Percentiles rank a stretch among this genome's conserved stretches.
These are phyloP conservation scores for Gymnoscelis rufifasciata DNA, from an alignment of 2,888 invertebrate genomes.

Conservation along the genomic window DNA sequence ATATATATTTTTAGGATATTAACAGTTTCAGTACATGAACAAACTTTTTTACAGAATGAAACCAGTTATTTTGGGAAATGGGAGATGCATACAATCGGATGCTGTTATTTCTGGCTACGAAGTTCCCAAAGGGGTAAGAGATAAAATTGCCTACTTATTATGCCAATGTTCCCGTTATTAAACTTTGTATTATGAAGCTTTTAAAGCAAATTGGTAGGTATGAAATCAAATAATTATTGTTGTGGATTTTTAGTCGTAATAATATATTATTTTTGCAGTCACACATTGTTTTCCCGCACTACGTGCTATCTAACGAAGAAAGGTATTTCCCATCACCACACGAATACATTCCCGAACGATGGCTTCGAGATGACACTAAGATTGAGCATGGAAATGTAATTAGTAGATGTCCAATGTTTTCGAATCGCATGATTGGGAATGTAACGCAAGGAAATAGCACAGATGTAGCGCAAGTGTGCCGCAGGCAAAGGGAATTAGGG, in stretches of 20 bases:
- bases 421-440: no score
- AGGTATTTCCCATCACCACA: conserved; percentile 85
- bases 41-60: conserved; percentile 79
- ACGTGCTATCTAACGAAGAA: conserved; percentile 85
- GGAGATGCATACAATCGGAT: conserved; percentile 86
- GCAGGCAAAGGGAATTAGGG: conserved; percentile 74
- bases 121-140: conserved; percentile 88
- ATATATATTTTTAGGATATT: no score
- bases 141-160: not conserved
- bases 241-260: no score
- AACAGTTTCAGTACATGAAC: no score
- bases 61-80: conserved; percentile 90
- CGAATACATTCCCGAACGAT: conserved; percentile 86
- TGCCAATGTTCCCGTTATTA: no score
- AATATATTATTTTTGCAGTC: conserved; percentile 77
- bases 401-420: not conserved
- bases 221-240: no score
- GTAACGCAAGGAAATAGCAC: not conserved
- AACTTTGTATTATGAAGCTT: no score
- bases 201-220: no score
- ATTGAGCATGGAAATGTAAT: not conserved
- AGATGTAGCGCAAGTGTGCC: conserved; percentile 42
- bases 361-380: conserved; percentile 79
- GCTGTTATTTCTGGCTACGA: conserved; percentile 86
- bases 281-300: conserved; percentile 88